Percentiles rank a stretch among this genome's conserved stretches.
Evolutionary conservation across 1,140 invertebrate species (phyloP).

Genomic region (Mercenaria mercenaria): DNA sequence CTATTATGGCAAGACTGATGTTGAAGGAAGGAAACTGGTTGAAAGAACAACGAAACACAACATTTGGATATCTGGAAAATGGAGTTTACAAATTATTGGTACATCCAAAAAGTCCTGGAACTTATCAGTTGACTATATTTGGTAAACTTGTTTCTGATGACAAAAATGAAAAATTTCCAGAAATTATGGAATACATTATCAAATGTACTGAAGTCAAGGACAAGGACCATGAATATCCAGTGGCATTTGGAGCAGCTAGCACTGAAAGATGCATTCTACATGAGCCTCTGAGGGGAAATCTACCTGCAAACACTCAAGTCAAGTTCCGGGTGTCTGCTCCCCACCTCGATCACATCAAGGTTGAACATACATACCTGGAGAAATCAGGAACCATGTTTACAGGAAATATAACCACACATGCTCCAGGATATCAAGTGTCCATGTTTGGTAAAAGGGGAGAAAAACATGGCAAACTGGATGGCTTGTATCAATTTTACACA

Average conservation of each 20-base stretch:
- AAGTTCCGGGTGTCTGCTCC: neutral
- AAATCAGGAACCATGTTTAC: neutral
- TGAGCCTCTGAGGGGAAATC: constrained; percentile 7
- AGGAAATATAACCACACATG: neutral
- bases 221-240: constrained; percentile 3
- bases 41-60: too few species aligned
- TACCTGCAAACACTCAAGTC: neutral
- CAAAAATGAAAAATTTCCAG: neutral
- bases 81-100: constrained; percentile 41
- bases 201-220: constrained; percentile 33
- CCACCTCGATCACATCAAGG: neutral
- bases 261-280: neutral
- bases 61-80: too few species aligned
- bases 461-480: neutral
- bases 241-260: neutral
- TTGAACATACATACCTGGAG: neutral
- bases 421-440: neutral
- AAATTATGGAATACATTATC: constrained; percentile 55
- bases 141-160: constrained; percentile 18
- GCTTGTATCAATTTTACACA: neutral
- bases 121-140: constrained; percentile 61
- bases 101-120: constrained; percentile 40
- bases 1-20: constrained; percentile 18
- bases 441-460: constrained; percentile 20
- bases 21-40: constrained; percentile 9